Evolutionary conservation across 2,888 invertebrate species (phyloP).

Genomic region (Malthinus flaveolus): DNA sequence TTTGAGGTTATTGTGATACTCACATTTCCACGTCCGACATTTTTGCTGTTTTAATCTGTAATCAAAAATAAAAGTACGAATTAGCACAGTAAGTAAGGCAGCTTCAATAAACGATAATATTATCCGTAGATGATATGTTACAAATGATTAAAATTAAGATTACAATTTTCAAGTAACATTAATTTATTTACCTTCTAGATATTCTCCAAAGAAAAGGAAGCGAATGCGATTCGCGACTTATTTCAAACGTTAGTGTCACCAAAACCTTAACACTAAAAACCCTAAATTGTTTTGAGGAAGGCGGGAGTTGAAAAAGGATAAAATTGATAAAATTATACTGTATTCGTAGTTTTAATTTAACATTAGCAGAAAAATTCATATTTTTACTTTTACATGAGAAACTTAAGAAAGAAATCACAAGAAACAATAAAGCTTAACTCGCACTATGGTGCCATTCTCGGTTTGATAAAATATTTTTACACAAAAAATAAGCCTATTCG

Average conservation of each 20-base stretch:
- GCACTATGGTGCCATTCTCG: no score
- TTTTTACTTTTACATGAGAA: no score
- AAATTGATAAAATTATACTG: no score
- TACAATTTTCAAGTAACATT: neutral
- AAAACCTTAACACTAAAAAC: no score
- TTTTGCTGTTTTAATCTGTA: slow-evolving; percentile 52
- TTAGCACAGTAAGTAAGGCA: neutral
- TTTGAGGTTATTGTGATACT: slow-evolving; percentile 58
- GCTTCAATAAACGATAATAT: neutral
- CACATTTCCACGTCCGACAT: slow-evolving; percentile 85
- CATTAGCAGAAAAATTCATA: no score
- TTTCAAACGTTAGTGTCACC: neutral
- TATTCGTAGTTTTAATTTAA: no score
- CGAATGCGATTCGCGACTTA: neutral
- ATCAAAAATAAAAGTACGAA: slow-evolving; percentile 33
- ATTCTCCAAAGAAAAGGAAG: slow-evolving; percentile 4
- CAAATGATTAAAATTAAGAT: neutral
- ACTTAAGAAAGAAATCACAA: no score
- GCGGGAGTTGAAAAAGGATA: no score
- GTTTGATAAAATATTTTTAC: no score
- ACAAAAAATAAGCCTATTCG: no score
- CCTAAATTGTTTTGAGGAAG: no score
- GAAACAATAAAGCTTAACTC: no score
- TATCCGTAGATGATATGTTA: neutral
- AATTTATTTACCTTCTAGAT: neutral